These are phyloP conservation scores for Octonoba sinensis DNA, from an alignment of 2,888 invertebrate species.

Conservation along the genomic window DNA sequence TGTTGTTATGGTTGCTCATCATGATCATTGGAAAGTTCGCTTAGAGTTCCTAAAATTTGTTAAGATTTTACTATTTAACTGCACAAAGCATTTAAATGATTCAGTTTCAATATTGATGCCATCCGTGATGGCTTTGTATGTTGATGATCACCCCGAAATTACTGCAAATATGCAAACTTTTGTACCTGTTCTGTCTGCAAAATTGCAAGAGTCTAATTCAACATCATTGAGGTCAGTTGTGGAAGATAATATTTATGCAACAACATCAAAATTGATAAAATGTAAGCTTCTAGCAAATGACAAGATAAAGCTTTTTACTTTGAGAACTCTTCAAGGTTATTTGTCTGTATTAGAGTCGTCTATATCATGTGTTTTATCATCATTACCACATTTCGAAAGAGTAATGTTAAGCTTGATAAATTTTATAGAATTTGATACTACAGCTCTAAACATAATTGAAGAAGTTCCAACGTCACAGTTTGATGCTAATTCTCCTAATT, in stretches of 20 bases:
- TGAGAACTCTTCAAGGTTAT: constrained; percentile 42
- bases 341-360: constrained; percentile 33
- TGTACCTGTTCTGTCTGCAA: constrained; percentile 7
- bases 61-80: constrained; percentile 27
- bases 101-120: constrained; percentile 28
- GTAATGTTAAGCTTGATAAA: constrained; percentile 28
- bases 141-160: constrained; percentile 28
- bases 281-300: constrained; percentile 33
- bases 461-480: constrained; percentile 7
- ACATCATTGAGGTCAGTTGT: constrained; percentile 11
- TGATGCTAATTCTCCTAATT: not conserved
- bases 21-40: constrained; percentile 55
- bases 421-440: constrained; percentile 41
- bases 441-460: constrained; percentile 24
- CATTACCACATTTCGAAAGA: constrained; percentile 21
- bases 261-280: constrained; percentile 28
- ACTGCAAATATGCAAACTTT: constrained; percentile 6
- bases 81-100: constrained; percentile 22
- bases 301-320: constrained; percentile 17
- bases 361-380: constrained; percentile 8
- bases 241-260: constrained; percentile 25
- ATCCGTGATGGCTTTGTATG: constrained; percentile 46
- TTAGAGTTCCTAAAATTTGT: constrained; percentile 24
- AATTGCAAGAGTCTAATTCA: constrained; percentile 10
- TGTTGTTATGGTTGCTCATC: constrained; percentile 13